Evolutionary conservation across 2,113 vertebrate species (phyloP), one percentile per base, ranked within the genome.

Genomic region (Callorhinus ursinus): DNA sequence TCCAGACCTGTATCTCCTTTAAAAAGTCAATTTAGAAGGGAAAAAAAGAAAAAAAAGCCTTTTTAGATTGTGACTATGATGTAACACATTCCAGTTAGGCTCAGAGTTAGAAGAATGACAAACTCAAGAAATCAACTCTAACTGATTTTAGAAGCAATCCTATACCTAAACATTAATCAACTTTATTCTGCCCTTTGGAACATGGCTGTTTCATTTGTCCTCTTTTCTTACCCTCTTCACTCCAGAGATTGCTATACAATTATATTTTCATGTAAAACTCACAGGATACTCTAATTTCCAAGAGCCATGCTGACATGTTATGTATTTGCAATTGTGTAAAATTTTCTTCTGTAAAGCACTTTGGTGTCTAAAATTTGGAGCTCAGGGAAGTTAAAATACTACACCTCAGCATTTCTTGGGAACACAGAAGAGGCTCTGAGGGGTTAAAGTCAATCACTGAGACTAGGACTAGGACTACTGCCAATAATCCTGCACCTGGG

Each of bases 361-460:
- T 76, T 95, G 92, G 76, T 92, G 94, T 87, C 51, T 97, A 39
- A 93, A 97, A 95, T 93, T 11, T 97, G 88, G 88, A 90, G 74
- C 92, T 97, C 61, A 71, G 6, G 87, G 82, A 93, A 97, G 83
- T 80, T 98, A 97, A 98, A 97, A 97, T 81, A 39, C 76, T 4
- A 76, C 0, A 5, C 81, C 98, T 65, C 59, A 97, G 88, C 88
- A 95, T 95, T 98, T 98, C 95, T 97, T 86, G 63, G 71, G 51
- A 95, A 93, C 65, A 97, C 5, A 90, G 53, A 89, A 19, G 87
- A 97, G 80, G 80, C 72, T 98, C 93, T 87, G 72, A 98, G 94
- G 90, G 93, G 97, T 98, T 98, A 98, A 98, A 98, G 92, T 96
- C 96, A 97, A 95, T 98, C 3, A 22, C 90, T 87, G 97, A 82